Conservation (phyloP, 2,797 vertebrate species). For the Galago senegalensis region DNA sequence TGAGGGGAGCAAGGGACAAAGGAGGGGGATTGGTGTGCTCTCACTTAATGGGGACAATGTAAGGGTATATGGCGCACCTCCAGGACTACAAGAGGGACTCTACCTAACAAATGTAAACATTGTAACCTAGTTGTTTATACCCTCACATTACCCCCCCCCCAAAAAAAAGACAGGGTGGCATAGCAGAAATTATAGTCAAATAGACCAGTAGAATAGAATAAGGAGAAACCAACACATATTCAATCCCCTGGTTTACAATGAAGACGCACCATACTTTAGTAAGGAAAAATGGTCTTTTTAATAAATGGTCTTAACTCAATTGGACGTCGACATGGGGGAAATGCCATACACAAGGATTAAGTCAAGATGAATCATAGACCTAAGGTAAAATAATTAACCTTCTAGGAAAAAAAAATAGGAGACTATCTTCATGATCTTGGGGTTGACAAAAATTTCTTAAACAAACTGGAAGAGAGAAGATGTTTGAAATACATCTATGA, state of each 20-base stretch:
- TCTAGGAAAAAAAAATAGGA: not conserved
- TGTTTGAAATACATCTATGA: not conserved
- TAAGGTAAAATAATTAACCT: slow-evolving; percentile 1
- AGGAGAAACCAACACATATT: not conserved
- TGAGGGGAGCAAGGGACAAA: no score
- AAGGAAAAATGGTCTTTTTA: not conserved
- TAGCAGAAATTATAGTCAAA: not conserved
- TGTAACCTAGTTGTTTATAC: no score
- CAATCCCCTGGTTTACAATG: not conserved
- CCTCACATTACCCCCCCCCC: no score
- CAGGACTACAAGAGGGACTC: no score
- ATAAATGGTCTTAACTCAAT: not conserved
- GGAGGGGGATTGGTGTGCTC: no score
- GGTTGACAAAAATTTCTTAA: slow-evolving; percentile 16
- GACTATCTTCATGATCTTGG: not conserved
- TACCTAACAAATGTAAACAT: no score
- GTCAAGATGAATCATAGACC: not conserved
- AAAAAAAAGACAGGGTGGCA: not conserved
- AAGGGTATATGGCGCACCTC: no score
- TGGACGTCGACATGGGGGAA: not conserved
- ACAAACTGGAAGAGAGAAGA: not conserved
- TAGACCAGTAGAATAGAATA: not conserved
- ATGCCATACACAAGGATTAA: not conserved
- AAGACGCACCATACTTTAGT: not conserved
- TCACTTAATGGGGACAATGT: no score